Evolutionary conservation across 2,797 vertebrate species (phyloP), one percentile per base, ranked within the genome.

Genomic region (Numenius phaeopus): DNA sequence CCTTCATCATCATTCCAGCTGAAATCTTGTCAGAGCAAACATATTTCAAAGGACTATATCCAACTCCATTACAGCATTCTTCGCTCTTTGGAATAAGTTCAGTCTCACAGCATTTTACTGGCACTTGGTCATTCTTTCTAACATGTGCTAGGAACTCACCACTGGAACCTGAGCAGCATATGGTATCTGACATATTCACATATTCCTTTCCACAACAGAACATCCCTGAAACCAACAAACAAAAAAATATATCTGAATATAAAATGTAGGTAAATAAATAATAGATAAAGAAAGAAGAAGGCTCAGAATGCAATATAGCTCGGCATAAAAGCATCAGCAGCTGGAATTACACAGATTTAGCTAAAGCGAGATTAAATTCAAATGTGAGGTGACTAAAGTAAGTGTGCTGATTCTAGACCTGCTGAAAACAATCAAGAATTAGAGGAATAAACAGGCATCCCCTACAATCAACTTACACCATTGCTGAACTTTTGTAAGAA

Each of bases 191-290:
- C 87, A 98, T 97, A 98, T 99, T 99, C 96, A 99, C 98, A 14
- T 99, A 99, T 62, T 99, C 98, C 72, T 98, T 98, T 94, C 99
- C 99, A 95, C 99, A 99, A 98, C 99, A 99, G 94, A 98, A 84
- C 97, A 99, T 99, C 93, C 98, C 99, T 99, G 93, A 89, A 98
- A 98, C 1, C 7, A 95, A 54, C 26, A 80, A 96, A 96, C 92
- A 97, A 96, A 97, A 90, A 76, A 94, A 20, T 76, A 95, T 62
- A 75, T 78, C 82, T 90, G 89, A 96, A 96, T 90, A 87, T 30
- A 58, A 95, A 96, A 75, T 44, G 10, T 39, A 85, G 49, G 42
- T 21, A 92, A 94, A 72, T 32, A 59, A 49, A 71, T 50, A 94
- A 94, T 78, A 95, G 76, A 44, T 59, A 73, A 54, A 64, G 70